phyloP scores from a whole-genome alignment of 2,113 vertebrate genomes.

The Gambusia affinis region DNA sequence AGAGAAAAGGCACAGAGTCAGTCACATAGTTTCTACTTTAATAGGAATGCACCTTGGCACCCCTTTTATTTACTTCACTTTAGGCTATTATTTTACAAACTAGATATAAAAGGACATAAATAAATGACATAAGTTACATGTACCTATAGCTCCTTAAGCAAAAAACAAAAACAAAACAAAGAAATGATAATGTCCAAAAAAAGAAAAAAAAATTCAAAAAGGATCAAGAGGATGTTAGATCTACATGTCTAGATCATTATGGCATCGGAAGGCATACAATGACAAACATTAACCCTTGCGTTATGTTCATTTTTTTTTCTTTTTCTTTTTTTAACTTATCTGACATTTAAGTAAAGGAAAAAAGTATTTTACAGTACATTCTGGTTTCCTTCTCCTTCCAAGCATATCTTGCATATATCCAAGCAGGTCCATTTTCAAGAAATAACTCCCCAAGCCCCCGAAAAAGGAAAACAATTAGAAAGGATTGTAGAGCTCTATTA shows the following conservation, averaged over 20 bases:
- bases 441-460: constrained; percentile 58
- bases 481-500: constrained; percentile 80
- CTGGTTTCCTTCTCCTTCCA: constrained; percentile 81
- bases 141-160: constrained; percentile 93
- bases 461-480: constrained; percentile 65
- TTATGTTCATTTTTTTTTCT: constrained; percentile 81
- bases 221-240: constrained; percentile 76
- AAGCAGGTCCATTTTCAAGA: constrained; percentile 85
- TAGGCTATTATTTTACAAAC: constrained; percentile 99
- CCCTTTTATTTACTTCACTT: constrained; percentile 90
- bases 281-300: constrained; percentile 71
- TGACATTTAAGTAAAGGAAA: constrained; percentile 86
- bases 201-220: constrained; percentile 45
- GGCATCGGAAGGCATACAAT: constrained; percentile 84
- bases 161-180: constrained; percentile 50
- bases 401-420: constrained; percentile 93
- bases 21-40: constrained; percentile 94
- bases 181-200: constrained; percentile 53
- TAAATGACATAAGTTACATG: constrained; percentile 99
- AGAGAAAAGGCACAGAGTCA: constrained; percentile 31
- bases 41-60: constrained; percentile 90
- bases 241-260: constrained; percentile 87
- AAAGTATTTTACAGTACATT: constrained; percentile 95
- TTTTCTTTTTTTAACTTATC: constrained; percentile 62
- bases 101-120: constrained; percentile 99